phyloP scores from a whole-genome alignment of 2,888 invertebrate species.

The Anthophora plumipes region DNA sequence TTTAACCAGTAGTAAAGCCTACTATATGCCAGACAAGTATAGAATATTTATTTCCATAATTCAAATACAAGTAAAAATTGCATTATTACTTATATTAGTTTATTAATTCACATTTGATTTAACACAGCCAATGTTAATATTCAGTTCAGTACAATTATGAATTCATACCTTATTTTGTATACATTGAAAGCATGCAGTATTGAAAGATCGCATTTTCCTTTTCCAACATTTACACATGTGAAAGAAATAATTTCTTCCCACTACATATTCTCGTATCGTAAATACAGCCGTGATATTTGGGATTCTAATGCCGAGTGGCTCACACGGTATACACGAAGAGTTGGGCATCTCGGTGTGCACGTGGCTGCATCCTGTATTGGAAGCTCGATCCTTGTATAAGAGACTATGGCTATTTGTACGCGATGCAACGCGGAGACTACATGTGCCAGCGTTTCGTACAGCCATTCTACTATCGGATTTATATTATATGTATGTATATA shows the following conservation, averaged over 20 bases:
- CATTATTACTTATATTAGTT: no score
- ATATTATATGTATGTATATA: conserved; percentile 15
- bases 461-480: conserved; percentile 36
- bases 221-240: neutral
- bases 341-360: neutral
- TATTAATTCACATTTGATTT: no score
- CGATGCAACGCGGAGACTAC: conserved; percentile 18
- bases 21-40: no score
- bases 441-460: conserved; percentile 28
- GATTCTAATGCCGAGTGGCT: neutral
- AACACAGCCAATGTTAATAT: no score
- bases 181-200: neutral
- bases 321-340: neutral
- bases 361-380: neutral
- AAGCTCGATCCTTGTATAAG: conserved; percentile 5
- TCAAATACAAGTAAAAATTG: no score
- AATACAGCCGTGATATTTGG: conserved; percentile 3
- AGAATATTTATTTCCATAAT: no score
- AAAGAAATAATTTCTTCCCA: neutral
- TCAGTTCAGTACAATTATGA: no score
- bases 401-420: conserved; percentile 12
- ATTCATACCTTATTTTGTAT: neutral
- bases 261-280: conserved; percentile 3
- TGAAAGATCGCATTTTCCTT: neutral
- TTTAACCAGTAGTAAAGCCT: no score